Evolutionary conservation across 2,888 invertebrate genomes (phyloP).

Genomic region (Tipula unca): DNA sequence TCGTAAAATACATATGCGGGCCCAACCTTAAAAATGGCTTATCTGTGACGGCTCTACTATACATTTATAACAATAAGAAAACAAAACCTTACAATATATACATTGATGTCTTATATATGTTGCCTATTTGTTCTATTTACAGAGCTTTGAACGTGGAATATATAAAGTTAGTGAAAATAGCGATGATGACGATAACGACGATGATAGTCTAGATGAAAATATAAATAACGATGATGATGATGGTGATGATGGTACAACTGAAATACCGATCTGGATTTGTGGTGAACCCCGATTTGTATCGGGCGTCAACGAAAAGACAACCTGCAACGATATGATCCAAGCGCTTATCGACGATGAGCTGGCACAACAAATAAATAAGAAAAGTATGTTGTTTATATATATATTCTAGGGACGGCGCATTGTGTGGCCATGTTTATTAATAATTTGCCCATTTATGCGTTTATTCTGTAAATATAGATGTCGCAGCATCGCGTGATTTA

Average conservation of each 20-base stretch:
- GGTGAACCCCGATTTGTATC: constrained; percentile 38
- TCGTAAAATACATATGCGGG: background rate
- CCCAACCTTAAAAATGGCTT: background rate
- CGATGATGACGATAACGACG: background rate
- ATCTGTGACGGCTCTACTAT: background rate
- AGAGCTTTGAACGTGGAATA: background rate
- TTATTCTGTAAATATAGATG: constrained; percentile 29
- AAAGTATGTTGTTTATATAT: too few species aligned
- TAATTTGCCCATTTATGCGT: constrained; percentile 15
- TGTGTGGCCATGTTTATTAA: background rate
- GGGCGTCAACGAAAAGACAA: constrained; percentile 38
- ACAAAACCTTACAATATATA: background rate
- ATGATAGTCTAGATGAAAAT: background rate
- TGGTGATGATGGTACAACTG: constrained; percentile 30
- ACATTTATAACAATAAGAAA: background rate
- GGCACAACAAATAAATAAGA: constrained; percentile 19
- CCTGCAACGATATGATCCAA: constrained; percentile 40
- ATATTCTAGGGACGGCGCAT: background rate
- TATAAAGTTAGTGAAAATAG: background rate
- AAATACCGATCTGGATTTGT: constrained; percentile 39
- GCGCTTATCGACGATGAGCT: constrained; percentile 41
- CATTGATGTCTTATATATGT: background rate
- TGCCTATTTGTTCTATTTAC: background rate
- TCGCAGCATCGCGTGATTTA: constrained; percentile 44
- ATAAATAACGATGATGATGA: background rate